Evolutionary conservation across 35 echinoderm and acorn worm genomes (phyloP), one percentile per base, ranked within the genome.

Genomic region (Heliocidaris tuberculata): DNA sequence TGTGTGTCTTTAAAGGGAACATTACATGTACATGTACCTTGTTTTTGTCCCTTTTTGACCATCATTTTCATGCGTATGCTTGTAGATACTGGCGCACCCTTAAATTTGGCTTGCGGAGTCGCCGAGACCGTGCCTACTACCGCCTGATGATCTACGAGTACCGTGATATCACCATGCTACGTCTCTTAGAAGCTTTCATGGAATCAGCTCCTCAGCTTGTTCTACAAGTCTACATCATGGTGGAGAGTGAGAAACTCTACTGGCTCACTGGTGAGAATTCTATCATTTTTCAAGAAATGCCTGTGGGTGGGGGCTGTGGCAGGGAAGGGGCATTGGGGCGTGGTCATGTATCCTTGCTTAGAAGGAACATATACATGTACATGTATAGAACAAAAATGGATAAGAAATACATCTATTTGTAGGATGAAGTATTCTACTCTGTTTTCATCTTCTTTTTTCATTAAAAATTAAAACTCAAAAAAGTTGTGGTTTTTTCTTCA

Each of bases 121-220:
- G 94, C 30, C 11, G 60, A 13, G 32, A 95, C 27, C 42, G 60
- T 8, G 89, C 30, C 16, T 97, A 99, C 88, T 97, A 99, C 65
- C 70, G 93, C 30, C 95, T 96, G 94, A 99, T 97, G 96, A 95
- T 99, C 9, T 99, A 97, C 50, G 98, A 99, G 88, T 99, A 97
- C 88, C 95, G 98, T 17, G 98, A 99, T 32, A 95, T 97, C 94
- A 99, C 98, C 48, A 99, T 99, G 98, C 94, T 99, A 4, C 93
- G 98, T 13, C 92, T 99, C 3, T 48, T 99, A 50, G 98, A 99
- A 94, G 95, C 98, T 0, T 97, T 97, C 52, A 96, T 97, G 96
- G 98, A 99, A 48, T 96, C 98, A 2, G 98, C 97, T 12, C 98
- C 98, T 13, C 98, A 99, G 88, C 97, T 99, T 12, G 98, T 99